Evolutionary conservation across 2,888 invertebrate genomes (phyloP).

Genomic region (Archips crataeganus): DNA sequence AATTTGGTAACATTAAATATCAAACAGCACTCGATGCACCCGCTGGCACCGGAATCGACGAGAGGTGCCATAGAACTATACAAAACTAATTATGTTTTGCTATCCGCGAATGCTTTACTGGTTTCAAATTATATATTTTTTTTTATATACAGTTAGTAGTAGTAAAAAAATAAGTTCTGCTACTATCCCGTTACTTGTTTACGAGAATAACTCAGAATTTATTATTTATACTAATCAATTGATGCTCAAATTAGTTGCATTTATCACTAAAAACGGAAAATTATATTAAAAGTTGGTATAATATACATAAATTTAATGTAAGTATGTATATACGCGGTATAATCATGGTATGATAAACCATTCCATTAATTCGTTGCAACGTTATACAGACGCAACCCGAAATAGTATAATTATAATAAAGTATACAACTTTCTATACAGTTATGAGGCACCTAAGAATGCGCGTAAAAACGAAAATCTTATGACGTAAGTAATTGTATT

Average conservation of each 20-base stretch:
- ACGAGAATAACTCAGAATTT: not conserved
- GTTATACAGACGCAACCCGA: slow-evolving; percentile 25
- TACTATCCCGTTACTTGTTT: not conserved
- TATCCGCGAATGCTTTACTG: not conserved
- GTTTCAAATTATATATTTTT: not conserved
- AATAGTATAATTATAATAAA: slow-evolving; percentile 39
- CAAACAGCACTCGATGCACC: not conserved
- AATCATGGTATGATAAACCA: slow-evolving; percentile 21
- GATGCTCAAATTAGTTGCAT: not conserved
- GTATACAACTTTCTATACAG: slow-evolving; percentile 42
- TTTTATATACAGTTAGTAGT: not conserved
- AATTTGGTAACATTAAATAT: not conserved
- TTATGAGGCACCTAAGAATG: slow-evolving; percentile 43
- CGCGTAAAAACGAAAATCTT: slow-evolving; percentile 37
- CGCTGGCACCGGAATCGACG: not conserved
- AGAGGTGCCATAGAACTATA: not conserved
- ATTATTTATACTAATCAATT: not conserved
- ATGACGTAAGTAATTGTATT: slow-evolving; percentile 29
- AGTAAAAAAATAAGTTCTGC: not conserved
- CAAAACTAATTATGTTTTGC: not conserved
- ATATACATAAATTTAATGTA: not conserved
- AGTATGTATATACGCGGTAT: not conserved
- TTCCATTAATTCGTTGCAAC: slow-evolving; percentile 34
- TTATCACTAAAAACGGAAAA: not conserved
- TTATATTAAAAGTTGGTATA: not conserved